Evolutionary conservation across 2,888 invertebrate genomes (phyloP).

Genomic region (Coronaproctus castanopsis): DNA sequence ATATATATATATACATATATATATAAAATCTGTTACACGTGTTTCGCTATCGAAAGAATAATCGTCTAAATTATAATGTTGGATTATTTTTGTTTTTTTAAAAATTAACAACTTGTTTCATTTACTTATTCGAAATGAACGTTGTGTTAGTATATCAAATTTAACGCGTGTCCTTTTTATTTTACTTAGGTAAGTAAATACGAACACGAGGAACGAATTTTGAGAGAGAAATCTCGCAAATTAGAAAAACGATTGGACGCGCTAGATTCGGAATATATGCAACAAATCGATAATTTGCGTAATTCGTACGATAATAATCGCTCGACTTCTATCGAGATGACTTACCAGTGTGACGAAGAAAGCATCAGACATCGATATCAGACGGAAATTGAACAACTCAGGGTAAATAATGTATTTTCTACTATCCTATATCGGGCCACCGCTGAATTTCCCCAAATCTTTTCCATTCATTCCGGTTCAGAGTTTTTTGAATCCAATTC

Average conservation of each 20-base stretch:
- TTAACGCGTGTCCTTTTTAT: too few species aligned
- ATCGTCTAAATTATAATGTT: background rate
- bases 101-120: too few species aligned
- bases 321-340: conserved; percentile 14
- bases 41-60: background rate
- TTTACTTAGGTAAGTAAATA: conserved; percentile 5
- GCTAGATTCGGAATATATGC: conserved; percentile 61
- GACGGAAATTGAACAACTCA: conserved; percentile 66
- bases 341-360: conserved; percentile 28
- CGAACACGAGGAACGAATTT: conserved; percentile 27
- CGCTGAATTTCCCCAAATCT: too few species aligned
- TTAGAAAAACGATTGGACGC: conserved; percentile 50
- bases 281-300: conserved; percentile 57
- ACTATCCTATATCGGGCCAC: too few species aligned
- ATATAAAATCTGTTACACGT: too few species aligned
- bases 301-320: conserved; percentile 47
- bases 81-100: background rate
- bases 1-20: too few species aligned
- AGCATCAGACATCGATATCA: conserved; percentile 54
- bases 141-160: too few species aligned
- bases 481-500: too few species aligned
- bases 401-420: conserved; percentile 27
- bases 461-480: too few species aligned
- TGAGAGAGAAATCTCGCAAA: conserved; percentile 46
- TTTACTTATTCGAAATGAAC: too few species aligned